Base-by-base conservation (phyloP, 2,888 invertebrate genomes). In the Clivina fossor region DNA sequence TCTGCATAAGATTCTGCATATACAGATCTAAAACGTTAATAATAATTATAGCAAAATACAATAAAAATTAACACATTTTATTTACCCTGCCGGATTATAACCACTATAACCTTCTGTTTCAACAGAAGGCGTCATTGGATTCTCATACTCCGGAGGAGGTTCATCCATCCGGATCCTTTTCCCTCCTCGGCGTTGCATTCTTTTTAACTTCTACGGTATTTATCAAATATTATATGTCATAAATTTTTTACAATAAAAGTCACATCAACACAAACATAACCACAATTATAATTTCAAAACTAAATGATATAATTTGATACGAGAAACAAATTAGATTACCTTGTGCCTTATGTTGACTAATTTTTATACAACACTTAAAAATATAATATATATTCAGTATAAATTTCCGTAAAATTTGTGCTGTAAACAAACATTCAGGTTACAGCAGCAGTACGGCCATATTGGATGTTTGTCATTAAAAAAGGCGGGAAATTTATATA, bases 91-190 rank as follows among this genome's bases (percentile, higher is more conserved):
- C 1, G 75, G 71, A 65, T 79, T 80, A 61, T 71, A 74, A 2
- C 72, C 71, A 2, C 74, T 71, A 63, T 75, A 78, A 18, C 74
- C 72, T 19, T 77, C 77, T 20, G 64, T 77, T 62, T 82, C 82
- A 58, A 71, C 60, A 65, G 77, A 69, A 56, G 78, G 78, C 15
- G 78, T 78, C 76, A 78, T 78, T 4, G 85, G 84, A 62, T 85
- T 87, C 28, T 90, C 90, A 71, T 90, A 92, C 69, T 93, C 92
- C 57, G 89, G 89, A 46, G 91, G 90, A 57, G 90, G 90, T 74
- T 91, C 91, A 75, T 92, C 92, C 90, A 93, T 91, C 60, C 93
- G 88, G 69, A 93, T 93, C 63, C 92, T 81, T 78, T 93, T 93
- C 63, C 93, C 93, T 68, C 91, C 91, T 58, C 86, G 78, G 61